Conservation (phyloP, 2,113 vertebrate species). For the Corythaeola cristata region DNA sequence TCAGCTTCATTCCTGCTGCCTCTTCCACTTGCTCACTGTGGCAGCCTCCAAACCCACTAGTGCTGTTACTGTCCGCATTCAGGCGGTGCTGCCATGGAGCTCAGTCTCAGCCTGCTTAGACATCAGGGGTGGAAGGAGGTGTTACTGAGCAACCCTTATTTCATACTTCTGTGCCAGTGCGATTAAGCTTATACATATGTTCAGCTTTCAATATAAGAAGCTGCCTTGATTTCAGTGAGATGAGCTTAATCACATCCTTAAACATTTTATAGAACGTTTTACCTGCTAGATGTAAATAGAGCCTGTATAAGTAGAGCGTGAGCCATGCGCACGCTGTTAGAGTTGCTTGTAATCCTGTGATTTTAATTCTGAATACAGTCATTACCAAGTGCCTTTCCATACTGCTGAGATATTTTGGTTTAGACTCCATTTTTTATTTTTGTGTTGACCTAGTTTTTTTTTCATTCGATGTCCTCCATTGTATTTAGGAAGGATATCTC, state of each 20-base stretch:
- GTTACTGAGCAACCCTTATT: not conserved
- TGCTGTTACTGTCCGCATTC: not conserved
- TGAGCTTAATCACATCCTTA: not conserved
- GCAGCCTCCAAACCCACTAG: not conserved
- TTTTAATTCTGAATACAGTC: not conserved
- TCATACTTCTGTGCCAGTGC: not conserved
- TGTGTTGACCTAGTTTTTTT: not conserved
- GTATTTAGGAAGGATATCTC: not conserved
- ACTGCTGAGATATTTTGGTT: not conserved
- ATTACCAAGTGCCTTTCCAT: not conserved
- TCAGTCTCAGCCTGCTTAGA: not conserved
- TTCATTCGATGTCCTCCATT: not conserved
- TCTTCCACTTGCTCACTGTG: not conserved
- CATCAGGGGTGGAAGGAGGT: not conserved
- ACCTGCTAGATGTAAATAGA: not conserved
- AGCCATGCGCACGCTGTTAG: not conserved
- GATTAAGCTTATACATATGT: fast-evolving
- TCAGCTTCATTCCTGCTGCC: not conserved
- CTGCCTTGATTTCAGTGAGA: not conserved
- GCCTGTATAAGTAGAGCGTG: not conserved
- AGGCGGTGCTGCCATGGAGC: not conserved
- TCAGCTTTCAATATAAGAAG: not conserved
- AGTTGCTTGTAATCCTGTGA: not conserved
- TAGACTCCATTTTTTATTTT: not conserved
- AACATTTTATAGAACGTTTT: not conserved